Conservation (phyloP, 2,113 vertebrate genomes). For the Muscicapa adusta region DNA sequence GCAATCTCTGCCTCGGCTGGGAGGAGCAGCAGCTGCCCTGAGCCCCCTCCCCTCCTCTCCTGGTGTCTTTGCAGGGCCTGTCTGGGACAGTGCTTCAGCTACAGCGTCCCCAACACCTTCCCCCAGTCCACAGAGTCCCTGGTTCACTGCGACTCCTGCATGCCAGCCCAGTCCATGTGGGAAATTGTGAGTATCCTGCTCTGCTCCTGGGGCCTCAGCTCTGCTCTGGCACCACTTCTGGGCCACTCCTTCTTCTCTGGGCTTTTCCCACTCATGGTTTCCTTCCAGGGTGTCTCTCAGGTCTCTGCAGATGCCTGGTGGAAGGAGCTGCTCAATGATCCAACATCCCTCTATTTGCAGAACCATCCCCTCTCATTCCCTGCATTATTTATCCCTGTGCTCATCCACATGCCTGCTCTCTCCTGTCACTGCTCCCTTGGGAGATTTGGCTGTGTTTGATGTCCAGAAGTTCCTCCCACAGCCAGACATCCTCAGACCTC, state of each 20-base stretch:
- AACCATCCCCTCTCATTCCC: background rate
- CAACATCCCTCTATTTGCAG: background rate
- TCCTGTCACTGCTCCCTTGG: background rate
- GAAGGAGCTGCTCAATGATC: background rate
- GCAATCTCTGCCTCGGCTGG: background rate
- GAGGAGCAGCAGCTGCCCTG: background rate
- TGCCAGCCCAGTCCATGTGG: conserved; percentile 96
- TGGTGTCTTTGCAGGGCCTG: conserved; percentile 81
- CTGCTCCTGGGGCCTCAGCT: background rate
- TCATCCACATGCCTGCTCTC: background rate
- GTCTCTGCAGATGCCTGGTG: background rate
- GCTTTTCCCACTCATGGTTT: accelerated
- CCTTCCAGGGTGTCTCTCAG: background rate
- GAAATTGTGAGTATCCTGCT: conserved; percentile 88
- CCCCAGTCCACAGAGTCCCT: conserved; percentile 97
- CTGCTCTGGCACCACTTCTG: background rate
- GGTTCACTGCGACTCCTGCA: conserved; percentile 98
- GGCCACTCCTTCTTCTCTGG: background rate
- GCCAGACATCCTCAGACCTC: background rate
- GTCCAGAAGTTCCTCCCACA: background rate
- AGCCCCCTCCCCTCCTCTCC: background rate
- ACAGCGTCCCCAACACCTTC: conserved; percentile 98
- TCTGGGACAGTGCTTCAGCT: conserved; percentile 98
- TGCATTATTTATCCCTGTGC: background rate
- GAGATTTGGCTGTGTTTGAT: background rate